Evolutionary conservation across 2,888 invertebrate species (phyloP), one percentile per base, ranked within the genome.

Genomic region (Amblyjoppa fuscipennis): DNA sequence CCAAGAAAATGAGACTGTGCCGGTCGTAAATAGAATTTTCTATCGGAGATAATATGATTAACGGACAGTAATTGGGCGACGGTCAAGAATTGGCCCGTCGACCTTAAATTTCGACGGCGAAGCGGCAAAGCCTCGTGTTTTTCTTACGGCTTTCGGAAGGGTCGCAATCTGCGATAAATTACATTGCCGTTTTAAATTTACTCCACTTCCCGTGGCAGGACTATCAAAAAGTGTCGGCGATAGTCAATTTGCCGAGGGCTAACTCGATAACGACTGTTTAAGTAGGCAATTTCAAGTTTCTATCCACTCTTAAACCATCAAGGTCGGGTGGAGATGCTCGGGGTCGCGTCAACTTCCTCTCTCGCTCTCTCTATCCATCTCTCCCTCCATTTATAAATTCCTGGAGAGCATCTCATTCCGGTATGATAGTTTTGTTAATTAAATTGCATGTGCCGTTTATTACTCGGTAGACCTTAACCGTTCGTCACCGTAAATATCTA

Each of bases 231-330:
- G 31, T 31, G 31, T 16, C 61, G 25, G n/a, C 34, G 61, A 64
- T 64, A 64, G 61, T 71, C 49, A 61, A 45, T 71, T 51, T 45
- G 51, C 53, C 11, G 51, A 68, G 34, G 31, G 31, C 16, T 71
- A 76, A 82, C 70, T 76, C 81, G 28, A 82, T 82, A 70, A 51
- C n/a, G 56, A 64, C 76, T 70, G 61, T 31, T 70, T 64, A 76
- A 82, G 76, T 76, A 70, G 81, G 76, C 81, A 82, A 82, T 82
- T 71, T 70, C 70, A 76, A 70, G 76, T 82, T 82, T 82, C 64
- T 28, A 53, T 64, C 31, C 61, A n/a, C 31, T n/a, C 34, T 13
- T 64, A 41, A 45, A 73, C 66, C 28, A 74, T 41, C 28, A 51
- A 64, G 61, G 61, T 64, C 31, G 31, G 31, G 61, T n/a, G 6